Base-by-base conservation (phyloP, 2,888 invertebrate species). In the Epinotia bilunana region DNA sequence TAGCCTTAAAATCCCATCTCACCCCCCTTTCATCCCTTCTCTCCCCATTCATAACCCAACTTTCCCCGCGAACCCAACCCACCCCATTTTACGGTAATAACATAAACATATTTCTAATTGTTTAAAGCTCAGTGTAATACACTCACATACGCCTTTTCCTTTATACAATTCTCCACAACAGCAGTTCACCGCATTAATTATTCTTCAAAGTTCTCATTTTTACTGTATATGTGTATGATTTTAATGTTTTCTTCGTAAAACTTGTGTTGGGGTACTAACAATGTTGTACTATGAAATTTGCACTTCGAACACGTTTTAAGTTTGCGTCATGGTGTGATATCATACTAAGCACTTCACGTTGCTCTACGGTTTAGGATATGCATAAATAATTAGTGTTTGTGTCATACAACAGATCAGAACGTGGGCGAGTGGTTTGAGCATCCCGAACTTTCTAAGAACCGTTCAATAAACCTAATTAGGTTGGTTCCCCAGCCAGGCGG, bases 291-390 rank as follows among this genome's bases (percentile, higher is more conserved):
- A 13, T 20, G 43, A 39, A 43, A 57, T 68, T 68, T 69, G 69
- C 58, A 60, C 58, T 58, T 60, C 33, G 43, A 23, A 58, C 64
- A 70, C 64, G 74, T 60, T 65, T 71, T 11, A 33, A 23, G 70
- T 74, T 71, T 70, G 60, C 70, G 70, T 74, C 74, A 74, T 60
- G 57, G 64, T 71, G 74, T 70, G 74, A 74, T 60, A 60, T 65
- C 74, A 71, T 70, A 65, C 12, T 18, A 20, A 67, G 20, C 55
- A 69, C 57, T 46, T 46, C 64, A 60, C 13, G 53, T 39, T 67
- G 68, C n/a, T 43, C 58, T 67, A 60, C 68, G 64, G 39, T 60
- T 60, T 55, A 53, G 61, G 68, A 74, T 70, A 70, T 53, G 64
- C 64, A 74, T 65, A 60, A 60, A 53, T 60, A 65, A 74, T 74